Base-by-base conservation (phyloP, 2,113 vertebrate species). In the Oryzias celebensis region DNA sequence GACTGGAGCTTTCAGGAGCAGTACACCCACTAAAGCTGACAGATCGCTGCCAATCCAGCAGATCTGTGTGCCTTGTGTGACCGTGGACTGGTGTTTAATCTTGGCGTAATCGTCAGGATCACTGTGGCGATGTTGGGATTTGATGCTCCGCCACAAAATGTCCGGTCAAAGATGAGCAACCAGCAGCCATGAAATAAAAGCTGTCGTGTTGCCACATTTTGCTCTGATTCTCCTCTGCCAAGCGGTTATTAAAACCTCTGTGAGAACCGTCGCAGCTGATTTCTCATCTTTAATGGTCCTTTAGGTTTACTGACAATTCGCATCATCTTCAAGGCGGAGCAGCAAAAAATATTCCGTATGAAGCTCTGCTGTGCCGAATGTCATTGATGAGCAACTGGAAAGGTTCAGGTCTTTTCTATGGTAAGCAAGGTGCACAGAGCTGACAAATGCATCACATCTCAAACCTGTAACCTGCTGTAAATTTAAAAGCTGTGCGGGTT, bases 1-100 rank as follows among this genome's bases (percentile, higher is more conserved):
- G 83, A 85, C 80, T 83, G 75, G 55, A 84, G 85, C 84, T 85
- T 89, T 88, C 89, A 88, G 68, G 63, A 71, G 67, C 72, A 58
- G 69, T 81, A 62, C 77, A 78, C 78, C 81, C 78, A 77, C 81
- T 84, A 82, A 82, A 90, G 87, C 89, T 81, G 81, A 89, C 84
- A 89, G 85, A 90, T 88, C 71, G 50, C 77, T 63, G 72, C 81
- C 71, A 86, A 85, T 85, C 84, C 74, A 47, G 57, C 80, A 85
- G 77, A 81, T 84, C 68, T 75, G 74, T 52, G 43, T 17, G 68
- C 23, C 4, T 79, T 73, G 36, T 55, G 51, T 45, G 45, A 26
- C 14, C 55, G 49, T 53, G 18, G 18, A 10, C 42, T 52, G 24
- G 57, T 41, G 52, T 57, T 16, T 53, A 45, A 49, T 70, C 56